Conservation (phyloP, 1,140 invertebrate species). For the Drosophila obscura region DNA sequence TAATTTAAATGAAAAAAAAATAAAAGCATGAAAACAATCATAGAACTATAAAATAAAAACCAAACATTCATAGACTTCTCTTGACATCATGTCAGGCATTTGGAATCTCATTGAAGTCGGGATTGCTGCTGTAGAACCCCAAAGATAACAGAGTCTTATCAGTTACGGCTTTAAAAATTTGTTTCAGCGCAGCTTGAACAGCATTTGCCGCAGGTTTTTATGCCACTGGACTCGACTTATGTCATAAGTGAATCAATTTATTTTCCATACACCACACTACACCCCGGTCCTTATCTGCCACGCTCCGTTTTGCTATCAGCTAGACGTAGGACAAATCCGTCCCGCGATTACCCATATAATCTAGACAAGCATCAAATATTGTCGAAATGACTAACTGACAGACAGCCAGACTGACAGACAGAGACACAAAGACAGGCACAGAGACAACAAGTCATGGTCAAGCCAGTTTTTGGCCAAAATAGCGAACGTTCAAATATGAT, state of each 20-base stretch:
- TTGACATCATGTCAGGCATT: too few species aligned
- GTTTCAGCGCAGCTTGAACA: not conserved
- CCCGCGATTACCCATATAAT: conserved; percentile 31
- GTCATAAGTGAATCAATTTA: conserved; percentile 58
- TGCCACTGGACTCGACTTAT: conserved; percentile 43
- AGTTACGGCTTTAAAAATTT: conserved; percentile 2
- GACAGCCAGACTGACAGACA: not conserved
- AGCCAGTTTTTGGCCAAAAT: conserved; percentile 16
- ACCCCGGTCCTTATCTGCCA: not conserved
- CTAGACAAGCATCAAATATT: conserved; percentile 32
- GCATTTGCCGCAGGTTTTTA: not conserved
- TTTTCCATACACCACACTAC: conserved; percentile 19
- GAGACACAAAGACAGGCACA: not conserved
- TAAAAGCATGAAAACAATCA: too few species aligned
- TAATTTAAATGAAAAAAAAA: too few species aligned
- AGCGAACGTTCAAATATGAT: conserved; percentile 8
- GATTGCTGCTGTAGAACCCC: too few species aligned
- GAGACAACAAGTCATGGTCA: conserved; percentile 26
- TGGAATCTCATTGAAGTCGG: too few species aligned
- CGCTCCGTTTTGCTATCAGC: conserved; percentile 37
- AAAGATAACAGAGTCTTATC: conserved; percentile 8
- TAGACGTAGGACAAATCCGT: conserved; percentile 35
- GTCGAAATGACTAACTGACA: conserved; percentile 18
- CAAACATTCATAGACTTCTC: too few species aligned
- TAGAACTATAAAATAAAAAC: too few species aligned